These are phyloP conservation scores for Diglossa brunneiventris DNA, from an alignment of 2,113 vertebrate genomes.

Conservation along the genomic window DNA sequence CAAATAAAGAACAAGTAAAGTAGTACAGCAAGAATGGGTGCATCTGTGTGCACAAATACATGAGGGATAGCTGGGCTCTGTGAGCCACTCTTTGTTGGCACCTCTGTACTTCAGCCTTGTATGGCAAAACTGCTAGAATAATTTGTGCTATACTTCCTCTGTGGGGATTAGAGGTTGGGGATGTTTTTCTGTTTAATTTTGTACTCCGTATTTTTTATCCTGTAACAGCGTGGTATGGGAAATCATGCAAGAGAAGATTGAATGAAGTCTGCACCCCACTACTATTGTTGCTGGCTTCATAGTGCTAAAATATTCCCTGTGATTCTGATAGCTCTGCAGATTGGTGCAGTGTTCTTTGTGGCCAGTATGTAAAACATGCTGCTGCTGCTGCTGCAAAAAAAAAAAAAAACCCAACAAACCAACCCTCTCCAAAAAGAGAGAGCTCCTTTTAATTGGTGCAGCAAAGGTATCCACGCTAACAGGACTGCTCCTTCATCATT, in stretches of 20 bases:
- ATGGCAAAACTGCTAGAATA: background rate
- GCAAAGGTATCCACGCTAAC: background rate
- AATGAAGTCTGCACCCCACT: background rate
- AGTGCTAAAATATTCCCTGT: background rate
- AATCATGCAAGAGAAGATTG: background rate
- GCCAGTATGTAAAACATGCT: conserved; percentile 35
- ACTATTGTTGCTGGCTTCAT: background rate
- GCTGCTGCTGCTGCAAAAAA: background rate
- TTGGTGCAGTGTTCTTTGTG: background rate
- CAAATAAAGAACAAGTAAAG: background rate
- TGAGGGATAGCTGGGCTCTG: background rate
- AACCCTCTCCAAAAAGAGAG: background rate
- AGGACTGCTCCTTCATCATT: background rate
- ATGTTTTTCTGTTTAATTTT: background rate
- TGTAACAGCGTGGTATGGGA: background rate
- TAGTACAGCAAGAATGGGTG: background rate
- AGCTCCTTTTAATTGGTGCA: background rate
- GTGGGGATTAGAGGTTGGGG: fast-evolving
- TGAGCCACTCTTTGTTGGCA: background rate
- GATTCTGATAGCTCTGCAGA: conserved; percentile 29
- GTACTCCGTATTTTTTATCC: background rate
- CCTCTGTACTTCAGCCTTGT: fast-evolving
- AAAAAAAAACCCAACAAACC: background rate
- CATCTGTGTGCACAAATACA: background rate
- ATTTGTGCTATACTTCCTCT: background rate